phyloP scores from a whole-genome alignment of 2,888 invertebrate species.

The Sympetrum striolatum region DNA sequence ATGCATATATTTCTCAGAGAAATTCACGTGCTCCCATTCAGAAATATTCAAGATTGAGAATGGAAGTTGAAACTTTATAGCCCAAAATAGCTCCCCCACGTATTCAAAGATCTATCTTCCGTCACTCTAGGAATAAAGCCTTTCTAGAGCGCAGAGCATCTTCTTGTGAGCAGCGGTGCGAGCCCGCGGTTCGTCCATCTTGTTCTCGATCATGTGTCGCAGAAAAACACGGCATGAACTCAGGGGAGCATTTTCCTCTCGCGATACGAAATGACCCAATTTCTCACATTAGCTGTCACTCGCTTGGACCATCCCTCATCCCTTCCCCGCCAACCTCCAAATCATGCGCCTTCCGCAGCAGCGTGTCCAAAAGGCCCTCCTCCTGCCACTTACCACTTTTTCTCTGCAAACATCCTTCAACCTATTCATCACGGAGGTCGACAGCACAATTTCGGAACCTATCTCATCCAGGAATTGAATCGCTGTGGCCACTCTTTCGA shows the following conservation, averaged over 20 bases:
- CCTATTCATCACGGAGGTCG: slow-evolving; percentile 23
- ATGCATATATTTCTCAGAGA: too few relatives aligned
- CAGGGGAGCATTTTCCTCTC: not conserved
- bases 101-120: too few relatives aligned
- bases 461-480: slow-evolving; percentile 34
- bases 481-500: not conserved
- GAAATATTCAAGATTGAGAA: too few relatives aligned
- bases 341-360: not conserved
- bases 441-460: slow-evolving; percentile 35
- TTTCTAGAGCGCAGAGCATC: too few relatives aligned
- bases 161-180: too few relatives aligned
- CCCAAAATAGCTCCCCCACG: too few relatives aligned
- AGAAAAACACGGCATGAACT: not conserved
- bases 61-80: too few relatives aligned
- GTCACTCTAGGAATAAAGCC: too few relatives aligned
- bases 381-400: not conserved
- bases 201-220: not conserved
- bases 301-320: not conserved
- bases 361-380: not conserved
- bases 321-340: not conserved
- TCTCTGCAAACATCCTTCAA: not conserved
- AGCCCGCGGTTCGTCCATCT: too few relatives aligned
- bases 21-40: too few relatives aligned
- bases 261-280: not conserved
- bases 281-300: not conserved